phyloP scores from a whole-genome alignment of 2,888 invertebrate genomes.

The Petrolisthes cinctipes region DNA sequence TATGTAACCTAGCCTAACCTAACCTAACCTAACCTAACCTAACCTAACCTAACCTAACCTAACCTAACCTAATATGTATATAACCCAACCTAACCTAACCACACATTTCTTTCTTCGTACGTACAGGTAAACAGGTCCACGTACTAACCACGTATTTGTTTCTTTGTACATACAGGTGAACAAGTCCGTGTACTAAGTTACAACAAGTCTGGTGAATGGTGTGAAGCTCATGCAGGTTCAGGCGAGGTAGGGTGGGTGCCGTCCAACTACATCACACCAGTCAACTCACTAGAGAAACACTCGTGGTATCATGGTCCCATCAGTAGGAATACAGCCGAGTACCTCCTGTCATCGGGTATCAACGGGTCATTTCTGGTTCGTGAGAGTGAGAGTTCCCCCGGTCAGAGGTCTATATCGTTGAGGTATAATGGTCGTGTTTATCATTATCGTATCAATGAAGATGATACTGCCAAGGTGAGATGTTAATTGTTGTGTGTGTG shows the following conservation, averaged over 20 bases:
- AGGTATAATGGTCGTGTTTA: conserved; percentile 97
- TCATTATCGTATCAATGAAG: conserved; percentile 97
- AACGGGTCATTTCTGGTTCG: conserved; percentile 98
- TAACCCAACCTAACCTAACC: no score
- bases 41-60: no score
- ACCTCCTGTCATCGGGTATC: conserved; percentile 96
- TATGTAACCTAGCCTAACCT: conserved; percentile 69
- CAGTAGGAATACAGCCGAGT: conserved; percentile 97
- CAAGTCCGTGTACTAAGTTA: conserved; percentile 97
- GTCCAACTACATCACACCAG: conserved; percentile 97
- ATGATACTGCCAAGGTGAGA: conserved; percentile 87
- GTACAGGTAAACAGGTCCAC: no score
- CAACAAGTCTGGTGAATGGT: conserved; percentile 99
- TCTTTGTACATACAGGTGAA: conserved; percentile 77
- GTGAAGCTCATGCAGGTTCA: conserved; percentile 92
- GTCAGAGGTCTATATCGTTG: conserved; percentile 75
- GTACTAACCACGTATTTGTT: no score
- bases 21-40: no score
- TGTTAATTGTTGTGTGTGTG: no score
- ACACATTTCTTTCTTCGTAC: no score
- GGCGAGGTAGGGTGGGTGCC: conserved; percentile 99
- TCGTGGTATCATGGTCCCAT: conserved; percentile 98
- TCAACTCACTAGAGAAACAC: conserved; percentile 98
- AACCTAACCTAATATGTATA: no score
- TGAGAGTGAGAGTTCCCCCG: conserved; percentile 96